phyloP scores from a whole-genome alignment of 2,888 invertebrate genomes.

The Tupiocoris notatus region DNA sequence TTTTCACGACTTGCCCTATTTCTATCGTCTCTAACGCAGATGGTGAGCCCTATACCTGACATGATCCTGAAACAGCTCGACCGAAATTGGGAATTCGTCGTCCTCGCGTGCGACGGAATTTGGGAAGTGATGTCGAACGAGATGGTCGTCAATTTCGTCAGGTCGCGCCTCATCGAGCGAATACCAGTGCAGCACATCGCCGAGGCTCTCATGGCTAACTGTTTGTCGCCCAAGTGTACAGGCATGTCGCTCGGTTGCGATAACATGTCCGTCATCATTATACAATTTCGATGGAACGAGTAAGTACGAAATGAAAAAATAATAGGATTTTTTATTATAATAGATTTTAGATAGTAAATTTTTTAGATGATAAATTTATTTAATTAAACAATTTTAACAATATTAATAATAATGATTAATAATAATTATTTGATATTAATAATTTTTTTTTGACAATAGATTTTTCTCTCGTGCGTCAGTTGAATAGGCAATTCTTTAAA shows the following conservation, averaged over 20 bases:
- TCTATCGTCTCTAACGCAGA: too few relatives aligned
- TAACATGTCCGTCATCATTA: conserved; percentile 94
- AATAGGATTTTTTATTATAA: too few relatives aligned
- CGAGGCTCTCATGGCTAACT: conserved; percentile 88
- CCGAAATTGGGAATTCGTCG: conserved; percentile 93
- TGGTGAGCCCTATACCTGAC: conserved; percentile 80
- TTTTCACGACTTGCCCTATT: too few relatives aligned
- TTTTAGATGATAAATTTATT: too few relatives aligned
- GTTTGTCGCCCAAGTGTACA: conserved; percentile 92
- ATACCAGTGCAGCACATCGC: conserved; percentile 91
- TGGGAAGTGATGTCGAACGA: conserved; percentile 97
- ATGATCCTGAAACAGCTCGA: conserved; percentile 76
- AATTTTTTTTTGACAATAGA: too few relatives aligned
- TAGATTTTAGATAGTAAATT: too few relatives aligned
- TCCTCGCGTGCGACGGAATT: conserved; percentile 97
- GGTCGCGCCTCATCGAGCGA: conserved; percentile 72
- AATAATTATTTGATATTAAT: too few relatives aligned
- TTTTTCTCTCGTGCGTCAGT: too few relatives aligned
- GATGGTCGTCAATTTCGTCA: conserved; percentile 87
- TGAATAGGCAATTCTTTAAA: too few relatives aligned
- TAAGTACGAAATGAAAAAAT: conserved; percentile 2
- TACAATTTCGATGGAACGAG: conserved; percentile 53
- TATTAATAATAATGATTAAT: too few relatives aligned
- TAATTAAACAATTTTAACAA: too few relatives aligned
- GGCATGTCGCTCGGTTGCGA: conserved; percentile 96